Evolutionary conservation across 2,113 vertebrate species (phyloP), one percentile per base, ranked within the genome.

Genomic region (Thinocorus orbignyianus): DNA sequence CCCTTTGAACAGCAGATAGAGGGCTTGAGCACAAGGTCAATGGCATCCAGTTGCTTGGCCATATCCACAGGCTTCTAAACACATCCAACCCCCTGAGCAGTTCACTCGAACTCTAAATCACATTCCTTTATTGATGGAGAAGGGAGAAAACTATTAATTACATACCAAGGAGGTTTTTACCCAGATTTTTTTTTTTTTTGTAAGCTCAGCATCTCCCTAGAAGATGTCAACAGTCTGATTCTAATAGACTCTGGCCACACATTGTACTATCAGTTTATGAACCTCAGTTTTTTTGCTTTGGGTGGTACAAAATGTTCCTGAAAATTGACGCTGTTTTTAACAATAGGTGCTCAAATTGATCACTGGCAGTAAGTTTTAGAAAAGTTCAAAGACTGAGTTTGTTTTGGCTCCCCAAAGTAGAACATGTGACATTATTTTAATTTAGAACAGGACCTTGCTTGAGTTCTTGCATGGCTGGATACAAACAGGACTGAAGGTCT

Each of bases 131-230:
- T 69, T 81, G 83, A 86, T 20, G 4, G 77, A 92, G 74, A 41
- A 78, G 51, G 33, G 22, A 90, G 55, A 92, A 81, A 86, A 79
- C 62, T 64, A 84, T 64, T 96, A 78, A 90, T 95, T 90, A 82
- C 80, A 89, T 79, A 92, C 72, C 65, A 81, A 74, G 48, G 72
- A 86, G 72, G 26, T 74, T 92, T 92, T 76, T 86, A 80, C 7
- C 26, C 17, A 33, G 60, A 93, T 4, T 7, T 74, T 82, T 82
- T 7, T 74, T 82, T 82, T 86, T 88, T 87, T 49, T 69, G 57
- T 83, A 84, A 86, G 69, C 55, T 88, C 82, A 84, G 33, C 44
- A 81, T 90, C 48, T 68, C 83, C 28, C 49, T 69, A 52, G 76
- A 91, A 89, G 79, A 92, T 65, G 44, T 52, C 72, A 90, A 49